A percentile compares a stretch with the other conserved stretches of the same genome.
These are phyloP conservation scores for Amblyjoppa fuscipennis DNA, from an alignment of 2,888 invertebrate species.

Conservation along the genomic window DNA sequence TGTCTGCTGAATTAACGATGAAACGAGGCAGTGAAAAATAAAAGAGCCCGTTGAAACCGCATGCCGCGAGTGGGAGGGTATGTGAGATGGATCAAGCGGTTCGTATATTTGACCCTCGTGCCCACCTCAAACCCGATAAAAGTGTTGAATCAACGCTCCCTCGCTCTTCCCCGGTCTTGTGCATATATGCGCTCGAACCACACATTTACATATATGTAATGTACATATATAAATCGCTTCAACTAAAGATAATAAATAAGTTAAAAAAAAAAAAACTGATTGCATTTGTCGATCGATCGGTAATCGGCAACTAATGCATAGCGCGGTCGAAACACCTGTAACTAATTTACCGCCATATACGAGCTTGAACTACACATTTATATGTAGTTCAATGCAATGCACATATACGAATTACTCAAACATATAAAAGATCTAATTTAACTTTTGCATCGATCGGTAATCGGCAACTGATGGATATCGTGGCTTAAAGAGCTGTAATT, in stretches of 20 bases:
- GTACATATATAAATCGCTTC: background rate
- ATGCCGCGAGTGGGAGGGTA: background rate
- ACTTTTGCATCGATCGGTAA: too few species aligned
- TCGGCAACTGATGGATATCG: too few species aligned
- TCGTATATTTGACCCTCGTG: conserved; percentile 56
- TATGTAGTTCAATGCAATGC: too few species aligned
- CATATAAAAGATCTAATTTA: too few species aligned
- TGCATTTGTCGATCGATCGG: background rate
- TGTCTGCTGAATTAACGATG: conserved; percentile 47
- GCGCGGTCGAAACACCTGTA: background rate
- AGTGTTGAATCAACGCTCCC: conserved; percentile 58
- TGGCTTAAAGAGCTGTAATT: too few species aligned
- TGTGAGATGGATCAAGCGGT: conserved; percentile 11
- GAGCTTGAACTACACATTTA: background rate
- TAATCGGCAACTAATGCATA: conserved; percentile 14
- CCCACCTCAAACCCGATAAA: conserved; percentile 60
- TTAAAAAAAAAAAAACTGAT: conserved; percentile 4
- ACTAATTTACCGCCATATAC: conserved; percentile 22
- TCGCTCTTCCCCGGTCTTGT: background rate
- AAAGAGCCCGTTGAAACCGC: conserved; percentile 1
- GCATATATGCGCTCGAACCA: conserved; percentile 14
- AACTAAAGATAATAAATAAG: background rate
- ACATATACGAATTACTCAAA: background rate
- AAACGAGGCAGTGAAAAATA: conserved; percentile 17
- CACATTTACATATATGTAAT: conserved; percentile 9